phyloP scores from a whole-genome alignment of 2,888 invertebrate species.

The Hirtodrosophila cameraria region DNA sequence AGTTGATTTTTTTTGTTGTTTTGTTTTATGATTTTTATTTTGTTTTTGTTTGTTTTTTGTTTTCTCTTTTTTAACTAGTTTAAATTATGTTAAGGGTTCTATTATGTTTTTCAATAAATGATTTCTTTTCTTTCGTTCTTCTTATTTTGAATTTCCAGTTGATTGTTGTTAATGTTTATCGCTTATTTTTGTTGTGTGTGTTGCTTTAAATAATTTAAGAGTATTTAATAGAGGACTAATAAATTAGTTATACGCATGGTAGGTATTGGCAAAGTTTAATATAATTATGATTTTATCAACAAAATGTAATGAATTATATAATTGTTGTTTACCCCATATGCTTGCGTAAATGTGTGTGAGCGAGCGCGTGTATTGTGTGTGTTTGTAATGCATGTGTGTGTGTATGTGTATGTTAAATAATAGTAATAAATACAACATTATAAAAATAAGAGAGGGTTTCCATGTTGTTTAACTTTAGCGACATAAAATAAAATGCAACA shows the following conservation, averaged over 20 bases:
- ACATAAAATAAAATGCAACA: conserved; percentile 49
- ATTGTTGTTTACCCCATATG: conserved; percentile 32
- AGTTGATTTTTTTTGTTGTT: conserved; percentile 22
- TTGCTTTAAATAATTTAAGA: conserved; percentile 78
- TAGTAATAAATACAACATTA: conserved; percentile 74
- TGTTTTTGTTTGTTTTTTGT: conserved; percentile 15
- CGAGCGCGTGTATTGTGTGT: conserved; percentile 28
- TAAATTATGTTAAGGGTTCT: conserved; percentile 47
- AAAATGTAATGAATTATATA: conserved; percentile 59
- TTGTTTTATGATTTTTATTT: conserved; percentile 24
- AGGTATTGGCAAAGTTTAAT: conserved; percentile 68
- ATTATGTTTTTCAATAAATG: conserved; percentile 39
- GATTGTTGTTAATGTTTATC: conserved; percentile 37
- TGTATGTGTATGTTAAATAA: conserved; percentile 54
- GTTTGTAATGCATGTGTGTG: conserved; percentile 21
- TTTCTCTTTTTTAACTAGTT: conserved; percentile 52
- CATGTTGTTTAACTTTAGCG: conserved; percentile 37
- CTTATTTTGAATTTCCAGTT: conserved; percentile 44
- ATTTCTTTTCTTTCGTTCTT: too few species aligned
- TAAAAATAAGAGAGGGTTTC: conserved; percentile 69
- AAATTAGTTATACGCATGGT: conserved; percentile 78
- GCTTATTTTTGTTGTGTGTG: conserved; percentile 27
- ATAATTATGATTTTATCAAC: conserved; percentile 63
- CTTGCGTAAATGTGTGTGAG: conserved; percentile 31
- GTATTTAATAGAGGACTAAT: conserved; percentile 77